Evolutionary conservation across 35 echinoderm and acorn worm species (phyloP).

Genomic region (Apostichopus parvimensis): DNA sequence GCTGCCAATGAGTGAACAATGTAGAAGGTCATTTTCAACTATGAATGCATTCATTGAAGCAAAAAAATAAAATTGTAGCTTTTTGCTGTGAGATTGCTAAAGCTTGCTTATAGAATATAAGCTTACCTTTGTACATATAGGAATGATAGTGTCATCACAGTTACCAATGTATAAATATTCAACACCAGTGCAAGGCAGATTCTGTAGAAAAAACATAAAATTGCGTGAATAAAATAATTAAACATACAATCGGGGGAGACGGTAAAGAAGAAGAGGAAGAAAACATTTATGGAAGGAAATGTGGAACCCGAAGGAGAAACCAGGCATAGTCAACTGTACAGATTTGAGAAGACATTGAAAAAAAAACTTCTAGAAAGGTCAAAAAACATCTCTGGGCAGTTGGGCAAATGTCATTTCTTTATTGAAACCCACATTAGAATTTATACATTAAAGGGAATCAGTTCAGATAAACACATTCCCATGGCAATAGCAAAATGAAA

Average conservation of each 20-base stretch:
- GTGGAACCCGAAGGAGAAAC: too few relatives aligned
- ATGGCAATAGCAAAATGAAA: too few relatives aligned
- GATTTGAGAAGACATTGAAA: background rate
- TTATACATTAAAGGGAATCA: too few relatives aligned
- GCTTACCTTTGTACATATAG: constrained; percentile 4
- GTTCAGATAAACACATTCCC: too few relatives aligned
- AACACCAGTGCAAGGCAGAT: constrained; percentile 26
- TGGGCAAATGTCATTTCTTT: too few relatives aligned
- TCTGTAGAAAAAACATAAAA: background rate
- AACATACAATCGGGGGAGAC: background rate
- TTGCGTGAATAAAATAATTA: background rate
- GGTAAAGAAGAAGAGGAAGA: background rate
- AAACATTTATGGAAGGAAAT: background rate
- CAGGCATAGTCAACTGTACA: background rate
- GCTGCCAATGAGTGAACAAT: too few relatives aligned
- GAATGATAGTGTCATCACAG: background rate
- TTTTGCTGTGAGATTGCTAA: too few relatives aligned
- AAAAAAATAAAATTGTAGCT: too few relatives aligned
- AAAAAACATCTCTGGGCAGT: too few relatives aligned
- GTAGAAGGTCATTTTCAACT: too few relatives aligned
- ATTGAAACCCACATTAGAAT: too few relatives aligned
- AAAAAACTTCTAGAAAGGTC: background rate
- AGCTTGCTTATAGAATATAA: background rate
- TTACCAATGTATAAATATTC: constrained; percentile 27
- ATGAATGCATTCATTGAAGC: too few relatives aligned